Evolutionary conservation across 1,140 invertebrate species (phyloP).

Genomic region (Gryllus bimaculatus): DNA sequence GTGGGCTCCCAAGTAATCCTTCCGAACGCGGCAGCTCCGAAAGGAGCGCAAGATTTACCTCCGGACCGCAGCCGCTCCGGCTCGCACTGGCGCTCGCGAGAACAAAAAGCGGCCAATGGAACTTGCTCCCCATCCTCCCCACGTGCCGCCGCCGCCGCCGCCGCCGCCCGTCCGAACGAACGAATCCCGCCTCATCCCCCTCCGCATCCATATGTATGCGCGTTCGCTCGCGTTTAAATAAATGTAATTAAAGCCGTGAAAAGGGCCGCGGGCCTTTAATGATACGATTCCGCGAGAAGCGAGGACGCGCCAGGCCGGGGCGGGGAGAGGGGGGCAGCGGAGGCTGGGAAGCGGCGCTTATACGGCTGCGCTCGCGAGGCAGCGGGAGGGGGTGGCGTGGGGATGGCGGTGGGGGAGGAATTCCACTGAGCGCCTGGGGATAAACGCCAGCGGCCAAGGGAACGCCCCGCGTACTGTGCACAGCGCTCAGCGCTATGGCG

Average conservation of each 20-base stretch:
- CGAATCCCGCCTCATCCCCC: neutral
- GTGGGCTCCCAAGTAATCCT: too few relatives aligned
- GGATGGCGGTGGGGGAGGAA: too few relatives aligned
- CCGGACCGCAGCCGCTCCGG: neutral
- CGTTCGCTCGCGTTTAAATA: neutral
- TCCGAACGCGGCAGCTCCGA: too few relatives aligned
- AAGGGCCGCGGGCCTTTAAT: neutral
- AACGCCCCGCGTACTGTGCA: too few relatives aligned
- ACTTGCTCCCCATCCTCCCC: neutral
- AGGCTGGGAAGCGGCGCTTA: neutral
- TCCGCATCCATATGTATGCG: neutral
- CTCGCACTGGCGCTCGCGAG: neutral
- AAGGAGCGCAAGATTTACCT: neutral
- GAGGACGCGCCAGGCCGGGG: neutral
- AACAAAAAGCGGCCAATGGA: neutral
- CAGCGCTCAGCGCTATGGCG: too few relatives aligned
- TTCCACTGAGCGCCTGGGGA: neutral
- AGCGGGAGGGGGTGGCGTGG: neutral
- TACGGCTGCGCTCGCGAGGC: neutral
- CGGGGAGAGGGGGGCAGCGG: neutral
- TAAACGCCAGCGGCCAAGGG: too few relatives aligned
- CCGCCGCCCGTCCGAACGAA: too few relatives aligned
- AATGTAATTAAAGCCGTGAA: slow-evolving; percentile 5
- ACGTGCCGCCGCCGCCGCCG: neutral
- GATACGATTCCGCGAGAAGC: neutral